Conservation (phyloP, 1,140 invertebrate species). For the Orchesella cincta region DNA sequence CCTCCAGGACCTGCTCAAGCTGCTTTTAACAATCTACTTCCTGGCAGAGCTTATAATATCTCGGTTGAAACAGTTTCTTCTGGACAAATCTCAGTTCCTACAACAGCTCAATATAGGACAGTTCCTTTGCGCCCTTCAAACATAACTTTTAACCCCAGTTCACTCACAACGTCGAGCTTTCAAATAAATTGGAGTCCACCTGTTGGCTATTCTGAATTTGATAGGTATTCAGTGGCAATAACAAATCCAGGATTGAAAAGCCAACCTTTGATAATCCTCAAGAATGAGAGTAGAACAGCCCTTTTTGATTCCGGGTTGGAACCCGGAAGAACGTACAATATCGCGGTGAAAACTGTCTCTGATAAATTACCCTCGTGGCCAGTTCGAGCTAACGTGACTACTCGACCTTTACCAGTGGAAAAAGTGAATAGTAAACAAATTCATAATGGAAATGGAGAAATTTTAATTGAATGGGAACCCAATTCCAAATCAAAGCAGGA, state of each 20-base stretch:
- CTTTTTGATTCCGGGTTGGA: conserved; percentile 79
- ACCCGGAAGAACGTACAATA: conserved; percentile 82
- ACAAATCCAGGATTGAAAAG: conserved; percentile 69
- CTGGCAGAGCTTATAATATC: conserved; percentile 84
- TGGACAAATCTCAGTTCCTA: conserved; percentile 83
- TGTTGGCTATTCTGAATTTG: conserved; percentile 77
- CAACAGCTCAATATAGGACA: conserved; percentile 87
- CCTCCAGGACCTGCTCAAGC: conserved; percentile 90
- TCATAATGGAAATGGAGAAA: conserved; percentile 66
- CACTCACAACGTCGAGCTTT: conserved; percentile 76
- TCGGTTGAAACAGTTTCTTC: conserved; percentile 90
- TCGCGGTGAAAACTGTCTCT: conserved; percentile 87
- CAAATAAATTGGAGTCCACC: conserved; percentile 82
- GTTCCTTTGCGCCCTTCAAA: conserved; percentile 82
- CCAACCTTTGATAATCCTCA: conserved; percentile 66
- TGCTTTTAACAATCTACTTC: conserved; percentile 86
- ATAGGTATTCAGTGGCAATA: conserved; percentile 85
- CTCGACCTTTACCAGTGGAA: conserved; percentile 75
- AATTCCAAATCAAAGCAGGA: conserved; percentile 78
- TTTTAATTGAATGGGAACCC: conserved; percentile 74
- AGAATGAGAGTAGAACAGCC: conserved; percentile 65
- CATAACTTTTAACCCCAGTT: conserved; percentile 74
- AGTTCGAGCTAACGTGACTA: conserved; percentile 78
- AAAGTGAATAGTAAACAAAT: conserved; percentile 60
- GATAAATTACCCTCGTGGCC: conserved; percentile 94